Conservation (phyloP, 2,797 vertebrate species). For the Dendrocincla fuliginosa region DNA sequence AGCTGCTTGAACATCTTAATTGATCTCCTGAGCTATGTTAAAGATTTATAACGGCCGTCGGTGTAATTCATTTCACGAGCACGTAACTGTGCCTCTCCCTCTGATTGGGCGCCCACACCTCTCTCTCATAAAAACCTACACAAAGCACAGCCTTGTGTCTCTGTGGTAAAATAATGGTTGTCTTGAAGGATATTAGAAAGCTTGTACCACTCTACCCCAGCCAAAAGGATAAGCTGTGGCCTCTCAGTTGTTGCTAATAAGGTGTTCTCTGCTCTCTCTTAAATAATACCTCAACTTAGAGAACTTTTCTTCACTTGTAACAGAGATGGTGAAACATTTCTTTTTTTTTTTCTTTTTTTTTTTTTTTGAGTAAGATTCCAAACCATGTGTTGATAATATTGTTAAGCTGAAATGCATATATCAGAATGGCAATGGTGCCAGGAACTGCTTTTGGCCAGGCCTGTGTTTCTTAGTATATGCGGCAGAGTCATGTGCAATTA, state of each 20-base stretch:
- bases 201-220: not conserved
- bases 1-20: slow-evolving; percentile 81
- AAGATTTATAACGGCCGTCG: slow-evolving; percentile 77
- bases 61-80: slow-evolving; percentile 65
- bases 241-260: not conserved
- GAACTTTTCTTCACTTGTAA: not conserved
- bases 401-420: slow-evolving; percentile 61
- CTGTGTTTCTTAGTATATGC: slow-evolving; percentile 59
- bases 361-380: not conserved
- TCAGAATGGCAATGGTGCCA: slow-evolving; percentile 50
- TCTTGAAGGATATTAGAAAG: slow-evolving; percentile 47
- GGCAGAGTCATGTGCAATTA: slow-evolving; percentile 63
- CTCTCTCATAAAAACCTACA: not conserved
- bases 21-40: slow-evolving; percentile 82
- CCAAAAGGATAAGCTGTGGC: not conserved
- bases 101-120: slow-evolving; percentile 20
- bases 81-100: slow-evolving; percentile 2
- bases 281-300: not conserved
- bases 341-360: not conserved
- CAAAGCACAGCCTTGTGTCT: not conserved
- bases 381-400: slow-evolving; percentile 56
- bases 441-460: slow-evolving; percentile 61
- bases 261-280: not conserved
- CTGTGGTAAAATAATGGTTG: slow-evolving; percentile 6
- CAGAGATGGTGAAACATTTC: not conserved